Base-by-base conservation (phyloP, 2,797 vertebrate species). In the Tarsius wallacei region DNA sequence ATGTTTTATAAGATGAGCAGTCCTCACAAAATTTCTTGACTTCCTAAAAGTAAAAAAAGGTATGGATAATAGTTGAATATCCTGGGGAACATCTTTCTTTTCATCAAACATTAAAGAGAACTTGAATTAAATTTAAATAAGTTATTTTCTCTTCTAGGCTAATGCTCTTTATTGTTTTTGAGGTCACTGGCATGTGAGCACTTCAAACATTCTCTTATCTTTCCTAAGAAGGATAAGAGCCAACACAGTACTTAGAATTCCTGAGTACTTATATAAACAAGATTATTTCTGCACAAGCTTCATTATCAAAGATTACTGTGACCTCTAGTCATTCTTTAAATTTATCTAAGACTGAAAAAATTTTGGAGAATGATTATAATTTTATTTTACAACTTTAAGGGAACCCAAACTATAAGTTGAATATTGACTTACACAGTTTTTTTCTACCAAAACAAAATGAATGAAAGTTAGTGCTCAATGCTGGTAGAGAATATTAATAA, bases 181-280 rank as follows among this genome's bases (percentile, higher is more conserved):
- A 83, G 86, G 95, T 90, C 86, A 76, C 3, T 42, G 19, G 53
- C 51, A 31, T 96, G 70, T 71, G 49, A 87, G 47, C 8, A 28
- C 77, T 84, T 89, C 49, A 81, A 77, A 73, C 19, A 12, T 83
- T 84, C 49, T 66, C 42, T 89, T 90, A 85, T 97, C 89, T 97
- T 87, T 76, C 55, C 31, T 71, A 31, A 90, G 85, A 83, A 93
- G 92, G 83, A 53, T 49, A 26, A 87, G 70, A 21, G 63, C 68
- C 80, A 87, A 26, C 59, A 63, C 81, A 36, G 21, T 74, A 86
- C 70, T 97, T 85, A 90, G 57, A 93, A 80, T 91, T 96, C 74
- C 82, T 83, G 47, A 78, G 33, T 77, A 55, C 68, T 92, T 63
- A 22, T 17, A 57, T 66, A 63, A 92, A 84, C 26, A 82, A 93